These are phyloP conservation scores for Pandion haliaetus DNA, from an alignment of 2,113 vertebrate genomes.

Conservation along the genomic window DNA sequence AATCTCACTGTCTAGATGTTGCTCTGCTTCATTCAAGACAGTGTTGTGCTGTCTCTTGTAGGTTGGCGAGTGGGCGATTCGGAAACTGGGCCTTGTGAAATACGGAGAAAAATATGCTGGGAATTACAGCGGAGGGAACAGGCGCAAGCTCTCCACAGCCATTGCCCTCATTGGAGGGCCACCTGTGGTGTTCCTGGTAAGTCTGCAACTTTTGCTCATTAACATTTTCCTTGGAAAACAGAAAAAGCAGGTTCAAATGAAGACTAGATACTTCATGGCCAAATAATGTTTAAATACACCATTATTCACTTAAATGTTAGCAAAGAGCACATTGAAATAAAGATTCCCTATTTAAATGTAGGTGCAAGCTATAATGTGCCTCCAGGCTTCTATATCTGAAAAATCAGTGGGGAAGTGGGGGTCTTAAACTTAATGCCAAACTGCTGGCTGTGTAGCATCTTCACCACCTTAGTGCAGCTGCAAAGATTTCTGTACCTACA, in stretches of 20 bases:
- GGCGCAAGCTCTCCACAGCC: conserved; percentile 96
- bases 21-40: background rate
- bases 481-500: background rate
- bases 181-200: conserved; percentile 96
- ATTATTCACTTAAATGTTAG: background rate
- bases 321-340: background rate
- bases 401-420: background rate
- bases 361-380: background rate
- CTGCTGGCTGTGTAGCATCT: background rate
- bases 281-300: background rate
- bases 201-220: conserved; percentile 22
- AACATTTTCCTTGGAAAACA: background rate
- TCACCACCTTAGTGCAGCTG: background rate
- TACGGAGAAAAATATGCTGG: conserved; percentile 91
- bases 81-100: conserved; percentile 90
- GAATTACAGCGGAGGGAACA: conserved; percentile 95
- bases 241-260: background rate
- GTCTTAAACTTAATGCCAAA: background rate
- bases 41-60: conserved; percentile 15
- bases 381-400: background rate
- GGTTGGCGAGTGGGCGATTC: conserved; percentile 97
- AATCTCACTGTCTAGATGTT: background rate
- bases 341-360: background rate
- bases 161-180: conserved; percentile 94
- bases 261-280: background rate